phyloP scores from a whole-genome alignment of 2,797 vertebrate genomes.

The Gallinago stenura region DNA sequence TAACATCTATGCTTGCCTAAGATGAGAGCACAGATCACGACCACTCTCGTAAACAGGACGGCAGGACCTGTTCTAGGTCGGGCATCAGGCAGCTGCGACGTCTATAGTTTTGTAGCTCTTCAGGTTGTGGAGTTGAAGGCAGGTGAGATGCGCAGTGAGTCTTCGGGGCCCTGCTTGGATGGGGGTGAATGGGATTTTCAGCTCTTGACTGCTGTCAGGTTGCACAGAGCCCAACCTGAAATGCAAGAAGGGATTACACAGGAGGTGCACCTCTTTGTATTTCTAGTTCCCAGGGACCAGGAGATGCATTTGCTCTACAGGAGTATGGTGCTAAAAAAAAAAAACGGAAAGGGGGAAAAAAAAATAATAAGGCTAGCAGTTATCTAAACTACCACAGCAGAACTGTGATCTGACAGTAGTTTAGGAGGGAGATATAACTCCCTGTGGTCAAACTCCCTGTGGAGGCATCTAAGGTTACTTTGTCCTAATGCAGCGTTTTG shows the following conservation, averaged over 20 bases:
- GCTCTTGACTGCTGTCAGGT: not conserved
- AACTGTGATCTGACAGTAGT: not conserved
- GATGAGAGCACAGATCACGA: not conserved
- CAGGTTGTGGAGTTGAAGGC: slow-evolving; percentile 78
- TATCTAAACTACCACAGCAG: not conserved
- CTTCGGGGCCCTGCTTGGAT: slow-evolving; percentile 73
- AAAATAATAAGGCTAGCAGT: not conserved
- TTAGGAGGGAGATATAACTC: not conserved
- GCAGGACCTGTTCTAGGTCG: not conserved
- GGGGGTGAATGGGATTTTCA: slow-evolving; percentile 69
- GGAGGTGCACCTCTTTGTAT: not conserved
- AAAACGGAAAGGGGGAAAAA: too few relatives aligned
- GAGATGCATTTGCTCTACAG: not conserved
- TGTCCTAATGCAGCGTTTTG: not conserved
- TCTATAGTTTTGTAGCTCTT: slow-evolving; percentile 60
- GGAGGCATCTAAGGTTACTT: not conserved
- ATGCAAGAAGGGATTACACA: not conserved
- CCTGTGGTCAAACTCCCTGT: not conserved
- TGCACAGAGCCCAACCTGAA: slow-evolving; percentile 62
- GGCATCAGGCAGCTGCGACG: slow-evolving; percentile 47
- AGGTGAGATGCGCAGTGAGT: slow-evolving; percentile 77
- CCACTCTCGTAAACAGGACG: not conserved
- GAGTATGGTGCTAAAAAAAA: not conserved
- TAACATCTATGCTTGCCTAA: not conserved
- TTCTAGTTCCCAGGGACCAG: not conserved